Evolutionary conservation across 2,797 vertebrate species (phyloP).

Genomic region (Meriones psammophilus): DNA sequence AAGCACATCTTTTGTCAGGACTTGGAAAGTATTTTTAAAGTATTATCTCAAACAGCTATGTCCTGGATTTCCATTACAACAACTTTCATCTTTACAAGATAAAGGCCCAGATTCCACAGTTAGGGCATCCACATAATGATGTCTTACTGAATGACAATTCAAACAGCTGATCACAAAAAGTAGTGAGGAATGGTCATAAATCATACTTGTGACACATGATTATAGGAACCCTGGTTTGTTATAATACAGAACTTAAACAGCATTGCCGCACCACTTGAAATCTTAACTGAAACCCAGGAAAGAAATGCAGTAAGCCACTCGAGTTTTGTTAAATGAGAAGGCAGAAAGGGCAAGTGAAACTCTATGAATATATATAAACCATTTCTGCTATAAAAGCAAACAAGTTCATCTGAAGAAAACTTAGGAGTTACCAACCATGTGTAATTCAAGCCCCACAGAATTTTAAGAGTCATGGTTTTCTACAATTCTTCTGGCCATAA

Average conservation of each 20-base stretch:
- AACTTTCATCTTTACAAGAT: constrained; percentile 52
- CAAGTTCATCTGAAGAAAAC: constrained; percentile 44
- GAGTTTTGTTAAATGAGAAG: constrained; percentile 14
- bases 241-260: constrained; percentile 59
- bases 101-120: constrained; percentile 36
- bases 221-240: constrained; percentile 49
- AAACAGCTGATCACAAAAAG: constrained; percentile 21
- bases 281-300: constrained; percentile 29
- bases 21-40: constrained; percentile 48
- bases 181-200: constrained; percentile 46
- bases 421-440: constrained; percentile 53
- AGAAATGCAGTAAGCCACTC: constrained; percentile 41
- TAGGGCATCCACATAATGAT: constrained; percentile 40
- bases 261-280: constrained; percentile 9
- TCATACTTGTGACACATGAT: constrained; percentile 46
- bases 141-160: constrained; percentile 55
- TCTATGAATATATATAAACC: constrained; percentile 26
- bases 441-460: constrained; percentile 73
- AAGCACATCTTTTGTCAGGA: constrained; percentile 30
- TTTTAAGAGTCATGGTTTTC: constrained; percentile 62
- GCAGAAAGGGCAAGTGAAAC: constrained; percentile 57
- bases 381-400: constrained; percentile 57
- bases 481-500: constrained; percentile 54
- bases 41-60: constrained; percentile 55
- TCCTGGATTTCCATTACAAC: constrained; percentile 11